These are phyloP conservation scores for Macrotis lagotis DNA, from an alignment of 2,113 vertebrate species.

Conservation along the genomic window DNA sequence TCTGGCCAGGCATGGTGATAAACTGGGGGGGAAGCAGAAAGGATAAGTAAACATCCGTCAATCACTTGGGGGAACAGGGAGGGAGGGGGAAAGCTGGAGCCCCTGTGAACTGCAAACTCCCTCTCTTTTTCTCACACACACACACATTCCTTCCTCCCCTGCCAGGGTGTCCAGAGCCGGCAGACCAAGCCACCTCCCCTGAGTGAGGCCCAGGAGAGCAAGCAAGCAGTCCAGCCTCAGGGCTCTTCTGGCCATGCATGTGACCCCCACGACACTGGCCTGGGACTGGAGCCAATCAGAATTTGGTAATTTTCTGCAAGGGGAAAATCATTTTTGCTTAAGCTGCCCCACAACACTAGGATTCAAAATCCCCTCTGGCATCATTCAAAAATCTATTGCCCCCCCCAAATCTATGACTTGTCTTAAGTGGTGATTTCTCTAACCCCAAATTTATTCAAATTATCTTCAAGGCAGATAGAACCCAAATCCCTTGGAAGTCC, in stretches of 20 bases:
- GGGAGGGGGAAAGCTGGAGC: not conserved
- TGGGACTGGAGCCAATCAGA: not conserved
- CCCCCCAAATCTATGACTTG: too few relatives aligned
- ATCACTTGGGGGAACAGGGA: constrained; percentile 53
- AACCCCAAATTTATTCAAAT: constrained; percentile 75
- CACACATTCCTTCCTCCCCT: not conserved
- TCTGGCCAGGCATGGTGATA: constrained; percentile 86
- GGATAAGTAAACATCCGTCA: constrained; percentile 79
- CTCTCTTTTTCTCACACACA: not conserved
- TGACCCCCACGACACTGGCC: not conserved
- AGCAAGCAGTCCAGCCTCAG: not conserved
- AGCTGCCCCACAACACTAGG: constrained; percentile 66
- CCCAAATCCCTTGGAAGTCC: constrained; percentile 79
- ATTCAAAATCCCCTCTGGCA: constrained; percentile 71
- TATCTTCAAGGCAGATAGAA: constrained; percentile 77
- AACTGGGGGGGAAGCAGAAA: constrained; percentile 81
- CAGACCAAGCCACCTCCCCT: not conserved
- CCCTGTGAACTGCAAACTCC: not conserved
- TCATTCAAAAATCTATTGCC: constrained; percentile 77
- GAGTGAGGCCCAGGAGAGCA: not conserved
- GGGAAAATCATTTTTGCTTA: constrained; percentile 77
- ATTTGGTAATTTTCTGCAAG: constrained; percentile 65
- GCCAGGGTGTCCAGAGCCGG: not conserved
- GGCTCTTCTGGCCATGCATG: not conserved
- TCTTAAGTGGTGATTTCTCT: constrained; percentile 78